A percentile compares a stretch with the other conserved stretches of the same genome.
phyloP scores from a whole-genome alignment of 53 echinoderm and acorn worm genomes.

The Henricia sp. region DNA sequence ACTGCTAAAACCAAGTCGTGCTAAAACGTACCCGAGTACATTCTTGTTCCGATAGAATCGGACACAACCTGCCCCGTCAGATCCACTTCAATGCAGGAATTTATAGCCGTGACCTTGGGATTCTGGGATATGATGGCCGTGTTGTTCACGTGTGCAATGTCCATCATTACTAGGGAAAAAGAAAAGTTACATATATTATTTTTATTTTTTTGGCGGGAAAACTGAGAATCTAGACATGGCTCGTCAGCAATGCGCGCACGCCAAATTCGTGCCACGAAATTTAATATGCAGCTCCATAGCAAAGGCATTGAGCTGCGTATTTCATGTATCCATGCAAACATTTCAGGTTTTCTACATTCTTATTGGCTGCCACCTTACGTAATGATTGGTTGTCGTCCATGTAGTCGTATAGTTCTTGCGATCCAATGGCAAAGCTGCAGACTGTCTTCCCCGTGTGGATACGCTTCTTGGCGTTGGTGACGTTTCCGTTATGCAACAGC shows the following conservation, averaged over 20 bases:
- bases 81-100: slow-evolving; percentile 55
- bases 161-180: slow-evolving; percentile 56
- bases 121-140: slow-evolving; percentile 47
- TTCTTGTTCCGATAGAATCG: slow-evolving; percentile 34
- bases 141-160: slow-evolving; percentile 34
- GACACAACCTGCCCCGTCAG: slow-evolving; percentile 49
- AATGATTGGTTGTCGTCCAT: slow-evolving; percentile 45
- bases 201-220: no score
- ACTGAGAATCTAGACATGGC: no score
- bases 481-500: slow-evolving; percentile 9
- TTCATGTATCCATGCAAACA: no score
- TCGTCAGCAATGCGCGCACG: no score
- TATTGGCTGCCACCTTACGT: slow-evolving; percentile 15
- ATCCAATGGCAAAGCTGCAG: slow-evolving; percentile 41
- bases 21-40: slow-evolving; percentile 34
- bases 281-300: no score
- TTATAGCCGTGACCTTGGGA: slow-evolving; percentile 53
- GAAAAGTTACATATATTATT: no score
- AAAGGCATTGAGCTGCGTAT: no score
- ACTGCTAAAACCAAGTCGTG: background rate
- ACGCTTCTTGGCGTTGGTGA: slow-evolving; percentile 43
- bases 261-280: no score
- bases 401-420: slow-evolving; percentile 31
- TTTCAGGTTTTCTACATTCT: no score
- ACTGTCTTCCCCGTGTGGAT: slow-evolving; percentile 44